Base-by-base conservation (phyloP, 2,797 vertebrate species). In the Smutsia gigantea region DNA sequence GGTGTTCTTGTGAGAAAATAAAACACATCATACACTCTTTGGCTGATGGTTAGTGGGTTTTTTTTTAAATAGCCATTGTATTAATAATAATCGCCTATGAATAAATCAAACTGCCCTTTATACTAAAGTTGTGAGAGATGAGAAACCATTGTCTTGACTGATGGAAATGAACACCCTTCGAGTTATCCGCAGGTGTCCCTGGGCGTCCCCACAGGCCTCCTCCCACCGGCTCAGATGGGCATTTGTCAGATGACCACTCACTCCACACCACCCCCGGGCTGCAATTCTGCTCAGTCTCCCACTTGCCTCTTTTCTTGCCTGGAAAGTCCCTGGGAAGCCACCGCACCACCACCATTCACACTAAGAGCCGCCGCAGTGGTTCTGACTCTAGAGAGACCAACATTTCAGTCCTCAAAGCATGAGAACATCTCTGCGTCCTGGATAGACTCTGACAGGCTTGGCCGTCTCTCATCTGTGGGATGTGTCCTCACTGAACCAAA, bases 61-160 rank as follows among this genome's bases (percentile, higher is more conserved):
- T 46, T 10, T 46, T 46, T 46, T 9, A 46, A 69, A 78, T 23
- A 71, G 39, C 11, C 64, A 34, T 23, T 69, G 3, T 14, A 69
- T 63, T 61, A 63, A 88, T 53, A 69, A 31, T 37, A 46, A 74
- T 69, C n/a, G 77, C n/a, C 46, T 68, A 95, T 14, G 87, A 92
- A 87, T 57, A 83, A 66, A 66, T 53, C 19, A 37, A 27, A 37
- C 15, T 86, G 51, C 63, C 42, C 85, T 91, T 53, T 89, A 29
- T 37, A 57, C 2, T 49, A 49, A 51, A 61, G 6, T 55, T 83
- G 37, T 51, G 11, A 57, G 3, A 63, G 14, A 15, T 19, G 64
- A 82, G 68, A 31, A 31, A 57, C 10, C 5, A 37, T 1, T 55
- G 29, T 3, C 46, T 82, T 51, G 21, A n/a, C 25, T 87, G 61